Base-by-base conservation (phyloP, 2,113 vertebrate genomes). In the Gopherus flavomarginatus region DNA sequence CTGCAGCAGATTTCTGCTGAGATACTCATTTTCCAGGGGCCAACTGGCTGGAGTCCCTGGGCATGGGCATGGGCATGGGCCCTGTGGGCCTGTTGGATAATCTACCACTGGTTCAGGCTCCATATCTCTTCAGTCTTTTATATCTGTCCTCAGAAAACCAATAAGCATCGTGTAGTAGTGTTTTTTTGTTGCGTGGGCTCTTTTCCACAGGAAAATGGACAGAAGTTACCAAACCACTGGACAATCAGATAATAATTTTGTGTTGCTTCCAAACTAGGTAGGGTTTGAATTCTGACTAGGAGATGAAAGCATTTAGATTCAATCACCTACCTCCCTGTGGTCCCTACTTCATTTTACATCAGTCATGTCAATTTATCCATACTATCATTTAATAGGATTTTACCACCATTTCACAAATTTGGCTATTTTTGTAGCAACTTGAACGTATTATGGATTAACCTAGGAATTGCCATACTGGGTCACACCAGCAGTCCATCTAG, bases 181-280 rank as follows among this genome's bases (percentile, higher is more conserved):
- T 88, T 88, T 83, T 27, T 13, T 1, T 81, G 29, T 38, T 9
- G 5, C 4, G 44, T 75, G 50, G 49, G 29, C 78, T 11, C 29
- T 80, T 52, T 59, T 59, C 27, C 57, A 59, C 78, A 80, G 21
- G 50, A 31, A 80, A 29, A 47, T 80, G 49, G 8, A 52, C 2
- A 35, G 83, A 84, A 85, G 53, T 57, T 65, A 88, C 11, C 31
- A 77, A 84, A 94, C 1, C n/a, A 35, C 57, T 59, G 57, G 27
- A 59, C 57, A 59, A 59, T 59, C 57, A 29, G 27, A 29, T 59
- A 57, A 57, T 57, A 83, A 44, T 29, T 0, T 0, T 1, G 0
- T 19, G 4, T 75, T 82, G 31, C 52, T 65, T 53, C 3, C 22
- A 29, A 81, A 91, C 7, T 0, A 65, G 42, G 57, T 29, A 29